Conservation (phyloP, 2,888 invertebrate species). For the Macrosiphum euphorbiae region DNA sequence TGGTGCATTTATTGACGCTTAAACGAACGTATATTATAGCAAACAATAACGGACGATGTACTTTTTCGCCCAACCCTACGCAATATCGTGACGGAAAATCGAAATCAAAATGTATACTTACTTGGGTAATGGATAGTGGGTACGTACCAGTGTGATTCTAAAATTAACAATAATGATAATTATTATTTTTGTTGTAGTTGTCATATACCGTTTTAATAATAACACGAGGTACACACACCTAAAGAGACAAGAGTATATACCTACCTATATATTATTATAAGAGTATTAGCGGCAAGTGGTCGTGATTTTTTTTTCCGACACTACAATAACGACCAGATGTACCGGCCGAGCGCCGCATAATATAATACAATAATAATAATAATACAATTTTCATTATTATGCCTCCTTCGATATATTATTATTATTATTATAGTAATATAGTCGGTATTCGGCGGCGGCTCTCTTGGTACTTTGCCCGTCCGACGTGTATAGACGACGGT, state of each 20-base stretch:
- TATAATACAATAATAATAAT: neutral
- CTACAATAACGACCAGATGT: neutral
- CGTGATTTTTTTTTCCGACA: neutral
- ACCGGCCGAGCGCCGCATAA: neutral
- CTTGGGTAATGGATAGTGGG: too few relatives aligned
- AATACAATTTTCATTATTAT: neutral
- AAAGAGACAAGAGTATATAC: neutral
- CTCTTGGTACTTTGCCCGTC: conserved; percentile 42
- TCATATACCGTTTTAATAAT: neutral
- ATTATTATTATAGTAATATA: conserved; percentile 2
- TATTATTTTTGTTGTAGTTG: neutral
- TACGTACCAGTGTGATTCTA: neutral
- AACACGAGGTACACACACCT: neutral
- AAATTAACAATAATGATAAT: neutral
- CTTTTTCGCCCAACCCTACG: neutral
- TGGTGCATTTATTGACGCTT: neutral
- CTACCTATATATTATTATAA: too few relatives aligned
- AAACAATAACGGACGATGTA: neutral
- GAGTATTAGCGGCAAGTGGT: neutral
- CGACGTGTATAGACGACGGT: neutral
- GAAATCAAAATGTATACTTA: neutral
- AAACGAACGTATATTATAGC: neutral
- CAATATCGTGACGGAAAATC: neutral
- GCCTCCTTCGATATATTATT: conserved; percentile 12
- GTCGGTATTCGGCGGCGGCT: neutral